These are phyloP conservation scores for Albula goreensis DNA, from an alignment of 2,113 vertebrate species.

Conservation along the genomic window DNA sequence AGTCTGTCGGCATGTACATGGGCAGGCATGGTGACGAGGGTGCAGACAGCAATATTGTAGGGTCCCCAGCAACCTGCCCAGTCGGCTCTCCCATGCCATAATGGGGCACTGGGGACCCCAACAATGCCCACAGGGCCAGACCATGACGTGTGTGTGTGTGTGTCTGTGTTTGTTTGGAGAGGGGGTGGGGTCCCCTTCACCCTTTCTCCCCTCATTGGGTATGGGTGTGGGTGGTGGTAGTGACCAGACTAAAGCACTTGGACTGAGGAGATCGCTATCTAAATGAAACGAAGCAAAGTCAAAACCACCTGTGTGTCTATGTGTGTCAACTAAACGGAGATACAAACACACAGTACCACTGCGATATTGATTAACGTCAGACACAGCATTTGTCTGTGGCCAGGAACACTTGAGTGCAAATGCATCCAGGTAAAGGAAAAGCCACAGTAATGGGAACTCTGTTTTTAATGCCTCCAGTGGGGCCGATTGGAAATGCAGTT, in stretches of 20 bases:
- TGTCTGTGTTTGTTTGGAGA: conserved; percentile 7
- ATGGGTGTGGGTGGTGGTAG: background rate
- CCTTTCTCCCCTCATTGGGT: background rate
- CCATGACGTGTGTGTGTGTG: background rate
- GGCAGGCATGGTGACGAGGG: conserved; percentile 59
- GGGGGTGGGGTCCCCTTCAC: background rate
- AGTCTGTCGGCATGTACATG: conserved; percentile 42
- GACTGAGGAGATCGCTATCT: conserved; percentile 19
- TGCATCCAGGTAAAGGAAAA: no score
- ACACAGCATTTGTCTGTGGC: no score
- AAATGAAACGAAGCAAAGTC: background rate
- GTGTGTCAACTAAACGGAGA: no score
- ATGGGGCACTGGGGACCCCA: background rate
- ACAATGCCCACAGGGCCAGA: background rate
- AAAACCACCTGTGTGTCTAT: background rate
- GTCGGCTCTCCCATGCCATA: conserved; percentile 5
- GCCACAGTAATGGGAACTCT: no score
- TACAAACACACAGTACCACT: no score
- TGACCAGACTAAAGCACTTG: no score
- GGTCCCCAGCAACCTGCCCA: background rate
- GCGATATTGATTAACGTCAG: no score
- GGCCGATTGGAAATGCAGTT: no score
- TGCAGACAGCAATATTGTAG: conserved; percentile 50
- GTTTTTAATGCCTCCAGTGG: no score
- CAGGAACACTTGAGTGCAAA: no score